Evolutionary conservation across 2,113 vertebrate genomes (phyloP).

Genomic region (Hemichromis elongatus): DNA sequence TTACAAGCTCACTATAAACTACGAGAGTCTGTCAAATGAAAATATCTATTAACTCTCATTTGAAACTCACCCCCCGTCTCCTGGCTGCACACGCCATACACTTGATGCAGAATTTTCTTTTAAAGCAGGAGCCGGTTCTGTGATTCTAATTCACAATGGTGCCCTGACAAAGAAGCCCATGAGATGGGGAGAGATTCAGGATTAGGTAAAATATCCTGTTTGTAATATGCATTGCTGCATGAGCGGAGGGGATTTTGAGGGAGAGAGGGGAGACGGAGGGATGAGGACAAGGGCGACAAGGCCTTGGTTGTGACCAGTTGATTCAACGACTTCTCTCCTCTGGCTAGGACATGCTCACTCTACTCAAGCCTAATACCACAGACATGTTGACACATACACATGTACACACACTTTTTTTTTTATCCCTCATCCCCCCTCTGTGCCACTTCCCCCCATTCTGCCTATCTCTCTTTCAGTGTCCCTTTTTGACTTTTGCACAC

Average conservation of each 20-base stretch:
- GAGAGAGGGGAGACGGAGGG: background rate
- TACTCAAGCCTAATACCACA: constrained; percentile 39
- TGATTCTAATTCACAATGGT: constrained; percentile 7
- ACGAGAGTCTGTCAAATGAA: background rate
- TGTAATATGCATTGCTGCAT: background rate
- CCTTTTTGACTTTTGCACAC: constrained; percentile 29
- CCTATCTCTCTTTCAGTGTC: background rate
- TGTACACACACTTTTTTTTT: background rate
- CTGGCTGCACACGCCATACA: background rate
- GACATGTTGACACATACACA: constrained; percentile 26
- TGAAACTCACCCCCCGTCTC: background rate
- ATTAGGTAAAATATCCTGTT: constrained; percentile 25
- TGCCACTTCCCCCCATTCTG: background rate
- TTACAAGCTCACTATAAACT: background rate
- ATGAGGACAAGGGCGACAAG: constrained; percentile 45
- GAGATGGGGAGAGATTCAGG: constrained; percentile 3
- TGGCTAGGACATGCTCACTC: constrained; percentile 43
- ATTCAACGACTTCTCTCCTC: constrained; percentile 56
- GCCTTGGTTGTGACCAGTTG: constrained; percentile 28
- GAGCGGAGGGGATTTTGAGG: background rate
- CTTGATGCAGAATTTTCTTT: background rate
- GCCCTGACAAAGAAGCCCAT: background rate
- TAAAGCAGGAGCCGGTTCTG: background rate
- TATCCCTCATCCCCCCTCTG: background rate
- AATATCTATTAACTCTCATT: background rate